phyloP scores from a whole-genome alignment of 2,797 vertebrate genomes.

The Dermochelys coriacea region DNA sequence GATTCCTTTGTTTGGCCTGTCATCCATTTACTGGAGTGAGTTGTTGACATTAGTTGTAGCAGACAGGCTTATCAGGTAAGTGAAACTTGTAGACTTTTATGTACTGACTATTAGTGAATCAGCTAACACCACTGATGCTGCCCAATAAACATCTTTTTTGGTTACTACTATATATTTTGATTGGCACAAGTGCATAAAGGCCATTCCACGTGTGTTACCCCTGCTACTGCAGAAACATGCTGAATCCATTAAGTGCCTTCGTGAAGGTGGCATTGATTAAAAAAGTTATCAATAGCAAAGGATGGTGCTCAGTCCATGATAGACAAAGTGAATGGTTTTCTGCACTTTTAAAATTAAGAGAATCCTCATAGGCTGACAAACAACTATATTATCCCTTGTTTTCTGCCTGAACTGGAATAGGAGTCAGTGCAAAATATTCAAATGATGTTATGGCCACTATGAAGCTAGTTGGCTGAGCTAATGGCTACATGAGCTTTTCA shows the following conservation, averaged over 20 bases:
- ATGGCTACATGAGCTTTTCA: neutral
- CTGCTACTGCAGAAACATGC: neutral
- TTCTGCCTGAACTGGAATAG: neutral
- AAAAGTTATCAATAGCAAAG: slow-evolving; percentile 21
- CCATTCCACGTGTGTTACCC: neutral
- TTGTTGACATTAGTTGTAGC: slow-evolving; percentile 34
- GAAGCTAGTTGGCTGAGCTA: neutral
- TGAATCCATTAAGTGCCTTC: slow-evolving; percentile 29
- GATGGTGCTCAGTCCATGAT: neutral
- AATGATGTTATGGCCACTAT: neutral
- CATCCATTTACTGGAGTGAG: slow-evolving; percentile 24
- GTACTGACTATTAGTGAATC: slow-evolving; percentile 27
- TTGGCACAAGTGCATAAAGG: neutral
- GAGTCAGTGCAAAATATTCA: neutral
- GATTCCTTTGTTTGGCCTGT: slow-evolving; percentile 45
- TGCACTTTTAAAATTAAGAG: slow-evolving; percentile 22
- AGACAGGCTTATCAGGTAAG: slow-evolving; percentile 28
- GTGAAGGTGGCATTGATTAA: neutral
- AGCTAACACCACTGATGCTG: slow-evolving; percentile 27
- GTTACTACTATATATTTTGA: slow-evolving; percentile 35
- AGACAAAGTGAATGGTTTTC: neutral
- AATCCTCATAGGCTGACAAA: neutral
- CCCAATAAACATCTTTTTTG: neutral
- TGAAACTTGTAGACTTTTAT: slow-evolving; percentile 15
- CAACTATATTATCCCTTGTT: neutral